phyloP scores from a whole-genome alignment of 2,888 invertebrate species.

The Troglohyphantes excavatus region DNA sequence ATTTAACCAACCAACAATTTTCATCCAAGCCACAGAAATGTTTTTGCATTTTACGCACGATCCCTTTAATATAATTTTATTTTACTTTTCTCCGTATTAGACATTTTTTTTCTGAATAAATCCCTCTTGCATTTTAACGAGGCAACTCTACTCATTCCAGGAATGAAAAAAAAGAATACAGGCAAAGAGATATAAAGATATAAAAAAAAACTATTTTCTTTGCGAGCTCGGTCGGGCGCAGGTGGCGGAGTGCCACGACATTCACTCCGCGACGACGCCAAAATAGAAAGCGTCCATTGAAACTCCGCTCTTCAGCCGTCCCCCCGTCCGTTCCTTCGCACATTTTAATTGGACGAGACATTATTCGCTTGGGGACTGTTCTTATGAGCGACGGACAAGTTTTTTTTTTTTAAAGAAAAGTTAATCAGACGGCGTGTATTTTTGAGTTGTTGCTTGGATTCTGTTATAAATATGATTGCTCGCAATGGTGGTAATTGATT shows the following conservation, averaged over 20 bases:
- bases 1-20: too few species aligned
- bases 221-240: not conserved
- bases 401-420: not conserved
- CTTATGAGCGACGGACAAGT: not conserved
- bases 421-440: not conserved
- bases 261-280: conserved; percentile 9
- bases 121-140: not conserved
- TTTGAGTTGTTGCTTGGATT: too few species aligned
- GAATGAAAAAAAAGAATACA: not conserved
- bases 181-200: not conserved
- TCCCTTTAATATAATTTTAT: not conserved
- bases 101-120: not conserved
- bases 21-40: too few species aligned
- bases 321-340: not conserved
- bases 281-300: conserved; percentile 20
- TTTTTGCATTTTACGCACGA: not conserved
- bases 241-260: conserved; percentile 39
- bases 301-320: conserved; percentile 39
- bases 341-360: conserved; percentile 33
- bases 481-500: too few species aligned
- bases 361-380: not conserved
- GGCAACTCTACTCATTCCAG: not conserved
- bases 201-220: not conserved
- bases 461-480: too few species aligned
- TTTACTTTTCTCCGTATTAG: not conserved